Conservation (phyloP, 2,113 vertebrate species). For the Shinisaurus crocodilurus region DNA sequence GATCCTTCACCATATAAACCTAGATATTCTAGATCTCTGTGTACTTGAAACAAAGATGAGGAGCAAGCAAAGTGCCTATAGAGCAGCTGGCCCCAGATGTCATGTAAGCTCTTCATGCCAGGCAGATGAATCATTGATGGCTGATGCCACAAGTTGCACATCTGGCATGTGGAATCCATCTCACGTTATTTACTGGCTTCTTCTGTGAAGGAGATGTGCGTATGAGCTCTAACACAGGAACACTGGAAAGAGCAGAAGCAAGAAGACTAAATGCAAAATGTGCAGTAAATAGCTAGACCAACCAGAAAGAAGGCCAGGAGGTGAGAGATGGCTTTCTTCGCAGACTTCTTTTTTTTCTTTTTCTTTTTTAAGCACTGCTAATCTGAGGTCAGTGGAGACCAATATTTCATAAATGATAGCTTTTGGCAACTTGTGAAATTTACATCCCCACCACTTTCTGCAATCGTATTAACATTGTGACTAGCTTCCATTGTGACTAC, state of each 20-base stretch:
- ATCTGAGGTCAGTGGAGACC: neutral
- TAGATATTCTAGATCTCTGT: neutral
- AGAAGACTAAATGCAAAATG: neutral
- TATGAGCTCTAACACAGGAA: neutral
- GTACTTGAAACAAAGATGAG: neutral
- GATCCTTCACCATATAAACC: neutral
- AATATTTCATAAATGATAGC: neutral
- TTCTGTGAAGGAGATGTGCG: neutral
- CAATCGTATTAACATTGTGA: neutral
- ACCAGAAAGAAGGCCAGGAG: neutral
- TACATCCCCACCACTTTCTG: neutral
- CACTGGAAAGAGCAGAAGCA: neutral
- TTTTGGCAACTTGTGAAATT: conserved; percentile 7
- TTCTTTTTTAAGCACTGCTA: neutral
- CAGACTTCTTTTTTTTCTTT: neutral
- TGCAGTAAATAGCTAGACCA: neutral
- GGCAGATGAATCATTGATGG: neutral
- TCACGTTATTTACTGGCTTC: neutral
- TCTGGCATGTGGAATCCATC: neutral
- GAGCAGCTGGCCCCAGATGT: neutral
- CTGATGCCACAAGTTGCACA: neutral
- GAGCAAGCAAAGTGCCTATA: neutral
- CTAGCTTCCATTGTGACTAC: neutral
- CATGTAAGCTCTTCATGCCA: neutral
- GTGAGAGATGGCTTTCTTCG: neutral